Percentiles rank a stretch among this genome's conserved stretches.
Conservation (phyloP, 2,888 invertebrate species). For the Nephrotoma appendiculata region DNA sequence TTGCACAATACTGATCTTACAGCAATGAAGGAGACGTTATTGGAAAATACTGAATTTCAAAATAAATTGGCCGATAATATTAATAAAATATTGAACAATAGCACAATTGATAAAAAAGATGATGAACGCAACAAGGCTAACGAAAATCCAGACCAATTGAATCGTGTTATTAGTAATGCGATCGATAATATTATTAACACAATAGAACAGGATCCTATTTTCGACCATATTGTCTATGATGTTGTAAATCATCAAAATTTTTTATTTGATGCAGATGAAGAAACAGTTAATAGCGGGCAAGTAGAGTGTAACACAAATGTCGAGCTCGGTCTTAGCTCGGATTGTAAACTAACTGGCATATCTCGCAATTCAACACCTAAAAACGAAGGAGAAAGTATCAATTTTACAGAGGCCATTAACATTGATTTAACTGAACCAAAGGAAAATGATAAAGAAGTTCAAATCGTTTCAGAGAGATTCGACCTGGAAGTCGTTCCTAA, state of each 20-base stretch:
- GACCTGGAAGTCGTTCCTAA: not conserved
- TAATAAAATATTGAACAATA: not conserved
- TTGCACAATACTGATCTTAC: not conserved
- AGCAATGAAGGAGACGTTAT: not conserved
- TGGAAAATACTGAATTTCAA: conserved; percentile 1
- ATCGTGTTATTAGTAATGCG: not conserved
- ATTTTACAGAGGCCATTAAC: not conserved
- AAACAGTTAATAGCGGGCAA: not conserved
- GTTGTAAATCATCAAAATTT: not conserved
- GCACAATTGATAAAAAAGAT: not conserved
- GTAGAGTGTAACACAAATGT: not conserved
- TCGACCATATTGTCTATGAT: not conserved
- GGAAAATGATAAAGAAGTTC: not conserved
- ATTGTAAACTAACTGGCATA: not conserved
- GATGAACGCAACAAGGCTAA: not conserved
- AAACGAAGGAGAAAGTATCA: not conserved
- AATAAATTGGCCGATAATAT: not conserved
- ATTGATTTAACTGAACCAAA: not conserved
- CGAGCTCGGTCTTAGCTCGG: not conserved
- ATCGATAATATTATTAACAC: not conserved
- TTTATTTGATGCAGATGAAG: not conserved
- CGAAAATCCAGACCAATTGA: not conserved
- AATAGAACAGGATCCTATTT: not conserved
- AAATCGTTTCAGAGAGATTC: not conserved
- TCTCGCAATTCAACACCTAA: not conserved